phyloP scores from a whole-genome alignment of 1,140 invertebrate species.

The Trachymyrmex septentrionalis region DNA sequence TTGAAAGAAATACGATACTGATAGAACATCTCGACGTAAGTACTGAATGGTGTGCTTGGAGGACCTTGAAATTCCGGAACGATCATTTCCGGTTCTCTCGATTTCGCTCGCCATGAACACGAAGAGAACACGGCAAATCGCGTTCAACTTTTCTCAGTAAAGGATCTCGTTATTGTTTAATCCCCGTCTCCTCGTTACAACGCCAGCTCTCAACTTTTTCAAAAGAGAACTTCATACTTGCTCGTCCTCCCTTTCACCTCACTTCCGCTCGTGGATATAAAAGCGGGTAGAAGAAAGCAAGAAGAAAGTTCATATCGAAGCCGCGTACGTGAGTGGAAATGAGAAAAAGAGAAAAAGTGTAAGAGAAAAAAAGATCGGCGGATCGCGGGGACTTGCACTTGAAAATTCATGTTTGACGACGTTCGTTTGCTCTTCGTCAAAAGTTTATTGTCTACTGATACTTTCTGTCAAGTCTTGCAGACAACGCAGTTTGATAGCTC shows the following conservation, averaged over 20 bases:
- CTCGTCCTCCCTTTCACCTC: slow-evolving; percentile 25
- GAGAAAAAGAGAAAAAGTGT: slow-evolving; percentile 62
- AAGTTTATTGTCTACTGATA: slow-evolving; percentile 60
- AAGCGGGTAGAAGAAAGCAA: slow-evolving; percentile 53
- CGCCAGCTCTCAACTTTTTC: slow-evolving; percentile 73
- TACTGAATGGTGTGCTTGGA: not conserved
- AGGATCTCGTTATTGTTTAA: slow-evolving; percentile 70
- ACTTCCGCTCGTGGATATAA: slow-evolving; percentile 27
- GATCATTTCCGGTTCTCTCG: slow-evolving; percentile 35
- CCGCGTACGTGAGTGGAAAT: slow-evolving; percentile 51
- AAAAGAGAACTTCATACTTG: slow-evolving; percentile 61
- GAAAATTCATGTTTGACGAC: slow-evolving; percentile 78
- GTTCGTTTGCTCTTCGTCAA: slow-evolving; percentile 73
- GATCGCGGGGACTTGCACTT: slow-evolving; percentile 63
- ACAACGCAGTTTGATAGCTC: slow-evolving; percentile 7
- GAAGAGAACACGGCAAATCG: slow-evolving; percentile 20
- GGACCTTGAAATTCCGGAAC: slow-evolving; percentile 42
- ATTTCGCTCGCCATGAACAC: slow-evolving; percentile 3
- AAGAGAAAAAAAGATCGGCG: not conserved
- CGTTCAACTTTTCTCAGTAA: slow-evolving; percentile 49
- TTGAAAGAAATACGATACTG: not conserved
- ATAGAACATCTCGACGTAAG: not conserved
- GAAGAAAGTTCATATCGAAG: slow-evolving; percentile 72
- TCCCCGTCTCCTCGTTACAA: slow-evolving; percentile 65
- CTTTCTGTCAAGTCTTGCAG: slow-evolving; percentile 37